These are phyloP conservation scores for Lampris megalopsis DNA, from an alignment of 2,113 vertebrate genomes.

Conservation along the genomic window DNA sequence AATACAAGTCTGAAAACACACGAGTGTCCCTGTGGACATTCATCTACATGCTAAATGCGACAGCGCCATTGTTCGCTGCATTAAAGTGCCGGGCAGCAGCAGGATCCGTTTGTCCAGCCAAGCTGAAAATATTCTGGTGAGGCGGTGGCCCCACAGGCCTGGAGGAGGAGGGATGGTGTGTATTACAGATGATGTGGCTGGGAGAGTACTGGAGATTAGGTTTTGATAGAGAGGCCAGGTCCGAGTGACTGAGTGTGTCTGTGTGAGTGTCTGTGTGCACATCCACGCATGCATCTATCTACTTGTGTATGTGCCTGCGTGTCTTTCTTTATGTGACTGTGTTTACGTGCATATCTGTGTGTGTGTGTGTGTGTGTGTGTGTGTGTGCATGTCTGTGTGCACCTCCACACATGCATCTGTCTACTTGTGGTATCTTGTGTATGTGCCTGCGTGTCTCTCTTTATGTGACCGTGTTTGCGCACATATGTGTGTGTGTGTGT, in stretches of 20 bases:
- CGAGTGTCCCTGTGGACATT: not conserved
- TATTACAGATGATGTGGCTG: not conserved
- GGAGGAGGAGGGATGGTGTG: not conserved
- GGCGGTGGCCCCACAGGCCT: not conserved
- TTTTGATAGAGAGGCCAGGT: conserved; percentile 12
- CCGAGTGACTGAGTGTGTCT: not conserved
- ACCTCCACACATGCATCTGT: too few species aligned
- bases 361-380: not conserved
- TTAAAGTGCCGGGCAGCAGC: not conserved
- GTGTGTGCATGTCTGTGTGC: not conserved
- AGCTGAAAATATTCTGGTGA: conserved; percentile 8
- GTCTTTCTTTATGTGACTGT: not conserved
- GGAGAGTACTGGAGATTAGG: conserved; percentile 12
- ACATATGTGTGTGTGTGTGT: conserved; percentile 3
- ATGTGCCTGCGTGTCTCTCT: not conserved
- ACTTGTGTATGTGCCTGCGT: not conserved
- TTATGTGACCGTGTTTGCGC: not conserved
- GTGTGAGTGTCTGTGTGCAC: not conserved
- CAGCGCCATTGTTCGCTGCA: not conserved
- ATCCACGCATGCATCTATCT: not conserved
- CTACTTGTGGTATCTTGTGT: not conserved
- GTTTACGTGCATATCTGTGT: not conserved
- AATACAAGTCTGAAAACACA: not conserved
- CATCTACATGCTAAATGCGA: not conserved
- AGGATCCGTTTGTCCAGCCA: not conserved